Conservation (phyloP, 2,113 vertebrate species). For the Ptyas mucosa region DNA sequence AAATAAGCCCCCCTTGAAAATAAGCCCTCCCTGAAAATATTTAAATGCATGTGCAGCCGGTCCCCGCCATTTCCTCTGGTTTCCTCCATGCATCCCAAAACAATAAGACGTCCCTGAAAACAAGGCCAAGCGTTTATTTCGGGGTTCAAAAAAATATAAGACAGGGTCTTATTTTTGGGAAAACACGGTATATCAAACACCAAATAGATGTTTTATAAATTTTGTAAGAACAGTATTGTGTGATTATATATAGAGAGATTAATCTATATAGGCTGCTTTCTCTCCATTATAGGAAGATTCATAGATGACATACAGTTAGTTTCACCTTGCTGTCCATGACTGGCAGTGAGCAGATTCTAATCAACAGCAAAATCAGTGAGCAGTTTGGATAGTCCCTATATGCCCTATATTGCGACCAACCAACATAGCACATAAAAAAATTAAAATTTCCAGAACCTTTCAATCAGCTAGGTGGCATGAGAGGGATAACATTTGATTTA, state of each 20-base stretch:
- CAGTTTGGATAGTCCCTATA: neutral
- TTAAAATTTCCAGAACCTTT: neutral
- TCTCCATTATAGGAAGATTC: neutral
- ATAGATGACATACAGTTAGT: neutral
- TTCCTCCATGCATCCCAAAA: too few species aligned
- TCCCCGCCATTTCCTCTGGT: too few species aligned
- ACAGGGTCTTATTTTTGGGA: too few species aligned
- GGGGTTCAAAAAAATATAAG: too few species aligned
- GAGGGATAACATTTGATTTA: neutral
- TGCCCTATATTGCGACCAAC: neutral
- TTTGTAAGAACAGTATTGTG: neutral
- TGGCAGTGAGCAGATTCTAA: neutral
- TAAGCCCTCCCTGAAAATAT: too few species aligned
- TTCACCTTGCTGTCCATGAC: neutral
- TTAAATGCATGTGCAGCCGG: too few species aligned
- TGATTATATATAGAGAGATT: neutral
- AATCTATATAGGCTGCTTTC: neutral
- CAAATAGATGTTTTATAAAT: neutral
- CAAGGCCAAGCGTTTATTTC: too few species aligned
- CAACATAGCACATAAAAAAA: neutral
- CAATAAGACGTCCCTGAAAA: too few species aligned
- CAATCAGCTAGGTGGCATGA: neutral
- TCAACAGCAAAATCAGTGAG: neutral
- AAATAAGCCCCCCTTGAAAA: too few species aligned
- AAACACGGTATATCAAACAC: neutral